Evolutionary conservation across 2,113 vertebrate species (phyloP).

Genomic region (Trematocara nigrifrons): DNA sequence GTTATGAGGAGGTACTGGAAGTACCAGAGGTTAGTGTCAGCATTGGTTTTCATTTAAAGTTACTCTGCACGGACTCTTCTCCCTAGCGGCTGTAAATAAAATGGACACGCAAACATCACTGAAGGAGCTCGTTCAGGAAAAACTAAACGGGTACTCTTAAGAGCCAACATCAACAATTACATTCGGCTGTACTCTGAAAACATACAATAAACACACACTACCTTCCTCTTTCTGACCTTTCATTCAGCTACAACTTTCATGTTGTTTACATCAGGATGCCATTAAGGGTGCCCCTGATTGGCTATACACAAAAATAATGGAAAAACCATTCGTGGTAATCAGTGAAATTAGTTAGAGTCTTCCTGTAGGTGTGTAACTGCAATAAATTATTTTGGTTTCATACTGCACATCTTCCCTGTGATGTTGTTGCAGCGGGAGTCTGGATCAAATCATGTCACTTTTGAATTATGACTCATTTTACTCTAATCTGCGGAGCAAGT

Average conservation of each 20-base stretch:
- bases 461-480: neutral
- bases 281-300: neutral
- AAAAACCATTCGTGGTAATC: neutral
- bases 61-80: constrained; percentile 50
- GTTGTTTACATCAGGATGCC: neutral
- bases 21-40: constrained; percentile 58
- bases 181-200: constrained; percentile 19
- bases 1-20: constrained; percentile 60
- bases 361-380: neutral
- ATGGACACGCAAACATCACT: neutral
- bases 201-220: constrained; percentile 11
- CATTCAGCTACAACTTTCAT: neutral
- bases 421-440: neutral
- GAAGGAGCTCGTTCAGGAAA: constrained; percentile 17
- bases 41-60: constrained; percentile 56
- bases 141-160: neutral
- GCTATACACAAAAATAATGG: neutral
- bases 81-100: constrained; percentile 37
- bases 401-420: neutral
- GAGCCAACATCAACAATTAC: neutral
- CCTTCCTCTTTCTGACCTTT: neutral
- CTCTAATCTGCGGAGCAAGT: neutral
- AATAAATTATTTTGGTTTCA: neutral
- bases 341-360: neutral
- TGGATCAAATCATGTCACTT: constrained; percentile 27